phyloP scores from a whole-genome alignment of 1,140 invertebrate species.

The Leptopilina clavipes region DNA sequence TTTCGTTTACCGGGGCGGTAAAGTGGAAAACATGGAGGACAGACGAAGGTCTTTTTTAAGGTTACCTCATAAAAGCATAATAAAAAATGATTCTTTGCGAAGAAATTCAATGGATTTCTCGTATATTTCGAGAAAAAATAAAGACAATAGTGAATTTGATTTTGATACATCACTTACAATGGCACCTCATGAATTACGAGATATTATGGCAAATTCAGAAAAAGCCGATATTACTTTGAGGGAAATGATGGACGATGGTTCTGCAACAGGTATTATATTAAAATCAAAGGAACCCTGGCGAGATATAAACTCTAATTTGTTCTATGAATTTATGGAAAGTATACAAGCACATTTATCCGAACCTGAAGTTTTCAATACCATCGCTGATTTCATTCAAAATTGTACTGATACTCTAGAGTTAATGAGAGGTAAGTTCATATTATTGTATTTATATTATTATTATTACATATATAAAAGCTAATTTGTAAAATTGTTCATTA shows the following conservation, averaged over 20 bases:
- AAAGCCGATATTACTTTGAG: slow-evolving; percentile 62
- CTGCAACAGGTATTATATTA: slow-evolving; percentile 72
- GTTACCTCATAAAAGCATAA: slow-evolving; percentile 55
- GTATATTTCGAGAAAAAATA: slow-evolving; percentile 36
- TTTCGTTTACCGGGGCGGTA: slow-evolving; percentile 1
- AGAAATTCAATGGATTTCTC: slow-evolving; percentile 40
- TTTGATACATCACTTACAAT: slow-evolving; percentile 57
- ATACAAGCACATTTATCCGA: slow-evolving; percentile 75
- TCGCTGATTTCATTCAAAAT: slow-evolving; percentile 77
- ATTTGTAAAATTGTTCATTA: slow-evolving; percentile 41
- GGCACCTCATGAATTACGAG: slow-evolving; percentile 61
- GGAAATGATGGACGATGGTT: slow-evolving; percentile 70
- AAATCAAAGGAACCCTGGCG: slow-evolving; percentile 73
- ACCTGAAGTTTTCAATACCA: slow-evolving; percentile 76
- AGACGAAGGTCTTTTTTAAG: slow-evolving; percentile 57
- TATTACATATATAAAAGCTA: too few species aligned
- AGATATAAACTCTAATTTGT: slow-evolving; percentile 75
- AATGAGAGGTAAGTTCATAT: slow-evolving; percentile 68
- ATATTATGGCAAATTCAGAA: slow-evolving; percentile 57
- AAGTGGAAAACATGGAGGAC: slow-evolving; percentile 23
- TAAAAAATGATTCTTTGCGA: slow-evolving; percentile 52
- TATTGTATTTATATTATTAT: neutral
- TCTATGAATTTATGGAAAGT: slow-evolving; percentile 78
- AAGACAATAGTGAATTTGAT: slow-evolving; percentile 35
- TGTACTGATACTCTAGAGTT: slow-evolving; percentile 75